phyloP scores from a whole-genome alignment of 2,888 invertebrate species.

The Epirrita christyi region DNA sequence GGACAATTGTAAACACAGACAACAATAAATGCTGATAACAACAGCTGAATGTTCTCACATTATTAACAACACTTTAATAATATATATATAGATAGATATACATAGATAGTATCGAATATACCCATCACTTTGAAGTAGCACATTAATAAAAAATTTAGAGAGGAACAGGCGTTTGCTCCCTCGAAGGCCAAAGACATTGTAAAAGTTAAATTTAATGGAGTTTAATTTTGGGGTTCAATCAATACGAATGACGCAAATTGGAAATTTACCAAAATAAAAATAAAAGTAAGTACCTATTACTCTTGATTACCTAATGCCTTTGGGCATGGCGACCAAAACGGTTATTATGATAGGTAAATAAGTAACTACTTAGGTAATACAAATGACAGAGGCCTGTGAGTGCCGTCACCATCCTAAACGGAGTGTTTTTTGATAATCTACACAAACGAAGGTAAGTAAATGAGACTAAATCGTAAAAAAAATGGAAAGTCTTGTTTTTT shows the following conservation, averaged over 20 bases:
- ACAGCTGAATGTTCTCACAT: neutral
- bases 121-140: slow-evolving; percentile 6
- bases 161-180: neutral
- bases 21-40: neutral
- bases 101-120: neutral
- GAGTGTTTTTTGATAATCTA: too few species aligned
- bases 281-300: too few species aligned
- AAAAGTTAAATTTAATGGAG: slow-evolving; percentile 17
- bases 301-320: too few species aligned
- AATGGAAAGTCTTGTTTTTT: too few species aligned
- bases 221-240: slow-evolving; percentile 22
- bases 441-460: too few species aligned
- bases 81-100: too few species aligned
- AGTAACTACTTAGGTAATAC: too few species aligned
- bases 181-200: slow-evolving; percentile 25
- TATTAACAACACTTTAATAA: neutral
- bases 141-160: slow-evolving; percentile 32
- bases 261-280: slow-evolving; percentile 2
- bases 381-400: too few species aligned
- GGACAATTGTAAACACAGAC: too few species aligned
- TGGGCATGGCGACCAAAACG: neutral
- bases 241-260: slow-evolving; percentile 20
- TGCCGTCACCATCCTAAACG: too few species aligned
- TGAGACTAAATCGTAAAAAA: too few species aligned
- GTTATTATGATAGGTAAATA: neutral